Evolutionary conservation across 2,113 vertebrate species (phyloP).

Genomic region (Gulo gulo): DNA sequence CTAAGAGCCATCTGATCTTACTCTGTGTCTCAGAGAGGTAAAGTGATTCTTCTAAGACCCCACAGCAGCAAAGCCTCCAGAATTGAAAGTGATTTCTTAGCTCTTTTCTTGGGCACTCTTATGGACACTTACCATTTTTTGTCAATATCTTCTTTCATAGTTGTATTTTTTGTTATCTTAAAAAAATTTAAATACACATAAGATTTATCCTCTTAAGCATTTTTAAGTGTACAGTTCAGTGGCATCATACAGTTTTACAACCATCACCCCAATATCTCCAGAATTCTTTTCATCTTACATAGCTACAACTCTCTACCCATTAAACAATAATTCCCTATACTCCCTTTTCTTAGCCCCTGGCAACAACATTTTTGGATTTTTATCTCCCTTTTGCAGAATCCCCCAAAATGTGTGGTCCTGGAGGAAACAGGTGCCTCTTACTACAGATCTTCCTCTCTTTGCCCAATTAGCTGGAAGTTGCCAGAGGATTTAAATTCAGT

Average conservation of each 20-base stretch:
- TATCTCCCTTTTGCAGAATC: not conserved
- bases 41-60: not conserved
- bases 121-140: not conserved
- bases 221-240: not conserved
- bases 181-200: not conserved
- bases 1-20: not conserved
- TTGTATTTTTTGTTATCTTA: not conserved
- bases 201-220: not conserved
- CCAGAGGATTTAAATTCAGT: not conserved
- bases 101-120: not conserved
- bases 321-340: not conserved
- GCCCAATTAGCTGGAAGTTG: not conserved
- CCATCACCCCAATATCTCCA: not conserved
- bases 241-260: not conserved
- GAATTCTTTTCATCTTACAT: not conserved
- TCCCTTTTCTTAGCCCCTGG: not conserved
- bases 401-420: not conserved
- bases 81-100: not conserved
- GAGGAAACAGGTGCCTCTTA: not conserved
- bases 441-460: not conserved
- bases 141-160: not conserved
- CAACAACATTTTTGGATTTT: not conserved
- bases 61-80: not conserved
- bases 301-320: not conserved
- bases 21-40: not conserved